phyloP scores from a whole-genome alignment of 64 coral and sea anemone species.

The Porites lutea region DNA sequence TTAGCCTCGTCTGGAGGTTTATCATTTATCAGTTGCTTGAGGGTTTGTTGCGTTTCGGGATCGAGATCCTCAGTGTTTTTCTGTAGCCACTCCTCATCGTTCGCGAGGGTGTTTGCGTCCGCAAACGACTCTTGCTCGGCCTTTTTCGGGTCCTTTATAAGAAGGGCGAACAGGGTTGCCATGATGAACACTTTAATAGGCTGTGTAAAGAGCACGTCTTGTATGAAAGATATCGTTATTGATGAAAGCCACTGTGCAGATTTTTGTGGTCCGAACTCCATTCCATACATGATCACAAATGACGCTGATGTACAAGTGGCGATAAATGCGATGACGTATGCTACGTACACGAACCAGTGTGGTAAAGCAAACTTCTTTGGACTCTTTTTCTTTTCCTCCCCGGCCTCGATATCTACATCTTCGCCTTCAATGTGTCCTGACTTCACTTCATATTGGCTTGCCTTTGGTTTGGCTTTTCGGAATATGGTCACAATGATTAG shows the following conservation, averaged over 20 bases:
- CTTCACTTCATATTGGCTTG: not conserved
- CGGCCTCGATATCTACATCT: not conserved
- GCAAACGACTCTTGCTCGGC: not conserved
- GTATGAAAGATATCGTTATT: slow-evolving; percentile 71
- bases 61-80: slow-evolving; percentile 60
- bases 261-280: slow-evolving; percentile 79
- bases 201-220: slow-evolving; percentile 59
- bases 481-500: slow-evolving; percentile 68
- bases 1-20: slow-evolving; percentile 75
- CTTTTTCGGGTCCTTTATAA: slow-evolving; percentile 75
- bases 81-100: slow-evolving; percentile 82
- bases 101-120: slow-evolving; percentile 25
- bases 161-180: slow-evolving; percentile 35
- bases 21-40: slow-evolving; percentile 69
- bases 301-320: slow-evolving; percentile 48
- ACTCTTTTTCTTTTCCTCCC: not conserved
- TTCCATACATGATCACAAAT: slow-evolving; percentile 75
- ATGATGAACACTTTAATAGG: slow-evolving; percentile 56
- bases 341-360: slow-evolving; percentile 78
- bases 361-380: slow-evolving; percentile 45
- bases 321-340: slow-evolving; percentile 51
- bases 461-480: slow-evolving; percentile 21
- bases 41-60: not conserved
- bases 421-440: not conserved
- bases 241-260: slow-evolving; percentile 77